A percentile compares a stretch with the other conserved stretches of the same genome.
These are phyloP conservation scores for Gnatocerus cornutus DNA, from an alignment of 2,888 invertebrate genomes.

Conservation along the genomic window DNA sequence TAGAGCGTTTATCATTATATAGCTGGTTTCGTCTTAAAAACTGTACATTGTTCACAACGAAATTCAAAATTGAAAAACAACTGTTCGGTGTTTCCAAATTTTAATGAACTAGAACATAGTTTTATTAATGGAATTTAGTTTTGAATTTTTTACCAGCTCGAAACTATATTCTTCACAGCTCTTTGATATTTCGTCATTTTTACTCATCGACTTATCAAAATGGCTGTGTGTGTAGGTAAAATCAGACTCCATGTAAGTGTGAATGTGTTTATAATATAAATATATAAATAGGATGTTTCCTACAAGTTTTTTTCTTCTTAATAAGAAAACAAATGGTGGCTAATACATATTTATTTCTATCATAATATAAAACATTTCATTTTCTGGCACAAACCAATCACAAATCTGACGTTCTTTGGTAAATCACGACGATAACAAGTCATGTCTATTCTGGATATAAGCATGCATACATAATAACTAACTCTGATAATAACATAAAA, in stretches of 20 bases:
- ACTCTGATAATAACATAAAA: conserved; percentile 34
- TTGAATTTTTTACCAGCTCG: conserved; percentile 59
- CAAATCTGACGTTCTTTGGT: conserved; percentile 57
- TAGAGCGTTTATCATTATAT: conserved; percentile 50
- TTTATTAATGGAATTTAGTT: conserved; percentile 58
- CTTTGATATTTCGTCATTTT: conserved; percentile 66
- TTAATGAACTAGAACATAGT: conserved; percentile 45
- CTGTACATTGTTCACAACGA: conserved; percentile 68
- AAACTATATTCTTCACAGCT: conserved; percentile 64
- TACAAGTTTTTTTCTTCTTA: conserved; percentile 26
- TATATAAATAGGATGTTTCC: conserved; percentile 67
- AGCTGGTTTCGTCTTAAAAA: conserved; percentile 53
- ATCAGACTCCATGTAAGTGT: conserved; percentile 67
- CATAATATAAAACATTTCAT: conserved; percentile 46
- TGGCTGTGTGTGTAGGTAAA: conserved; percentile 67
- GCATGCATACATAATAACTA: conserved; percentile 37
- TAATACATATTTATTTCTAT: conserved; percentile 9
- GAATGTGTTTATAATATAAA: conserved; percentile 71
- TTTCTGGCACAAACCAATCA: conserved; percentile 59
- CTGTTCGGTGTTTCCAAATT: conserved; percentile 61
- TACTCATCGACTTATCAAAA: conserved; percentile 67
- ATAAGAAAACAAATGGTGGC: not conserved
- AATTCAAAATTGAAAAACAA: conserved; percentile 54
- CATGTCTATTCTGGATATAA: not conserved
- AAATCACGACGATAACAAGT: conserved; percentile 11